phyloP scores from a whole-genome alignment of 1,140 invertebrate genomes.

The Neodiprion lecontei region DNA sequence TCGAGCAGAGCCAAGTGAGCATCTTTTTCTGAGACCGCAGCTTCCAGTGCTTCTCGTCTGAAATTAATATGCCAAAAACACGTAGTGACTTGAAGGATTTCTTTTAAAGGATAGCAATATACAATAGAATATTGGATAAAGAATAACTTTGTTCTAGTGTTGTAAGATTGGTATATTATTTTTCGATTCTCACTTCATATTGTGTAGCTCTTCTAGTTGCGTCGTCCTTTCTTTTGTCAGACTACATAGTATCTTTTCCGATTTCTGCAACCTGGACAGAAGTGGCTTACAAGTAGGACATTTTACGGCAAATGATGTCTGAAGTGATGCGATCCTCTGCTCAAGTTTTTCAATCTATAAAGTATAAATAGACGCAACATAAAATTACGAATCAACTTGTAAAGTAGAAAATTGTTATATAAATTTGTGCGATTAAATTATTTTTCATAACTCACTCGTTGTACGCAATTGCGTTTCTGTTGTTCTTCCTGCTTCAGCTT shows the following conservation, averaged over 20 bases:
- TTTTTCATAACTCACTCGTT: slow-evolving; percentile 63
- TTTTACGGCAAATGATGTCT: slow-evolving; percentile 70
- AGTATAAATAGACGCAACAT: slow-evolving; percentile 20
- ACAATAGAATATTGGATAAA: slow-evolving; percentile 31
- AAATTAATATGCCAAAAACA: slow-evolving; percentile 39
- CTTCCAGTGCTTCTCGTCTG: slow-evolving; percentile 82
- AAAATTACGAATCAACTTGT: slow-evolving; percentile 6
- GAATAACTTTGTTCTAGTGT: slow-evolving; percentile 20
- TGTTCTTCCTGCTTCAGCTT: slow-evolving; percentile 69
- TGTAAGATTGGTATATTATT: slow-evolving; percentile 11
- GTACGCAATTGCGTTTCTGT: slow-evolving; percentile 65
- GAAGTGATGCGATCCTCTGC: slow-evolving; percentile 71
- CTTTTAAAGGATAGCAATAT: background rate
- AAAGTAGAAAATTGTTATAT: background rate
- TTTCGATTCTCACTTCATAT: slow-evolving; percentile 74
- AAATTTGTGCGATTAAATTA: slow-evolving; percentile 23
- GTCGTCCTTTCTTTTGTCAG: slow-evolving; percentile 69
- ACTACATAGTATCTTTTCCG: slow-evolving; percentile 65
- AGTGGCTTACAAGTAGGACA: slow-evolving; percentile 72
- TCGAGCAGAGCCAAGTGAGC: slow-evolving; percentile 83
- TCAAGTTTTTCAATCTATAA: slow-evolving; percentile 76
- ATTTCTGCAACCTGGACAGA: slow-evolving; percentile 65
- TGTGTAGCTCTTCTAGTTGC: slow-evolving; percentile 77
- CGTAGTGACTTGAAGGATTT: slow-evolving; percentile 14
- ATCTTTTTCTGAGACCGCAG: slow-evolving; percentile 86